A percentile compares a stretch with the other conserved stretches of the same genome.
Conservation (phyloP, 30 jellyfish, hydroid and myxozoan genomes). For the Aurelia sp. region DNA sequence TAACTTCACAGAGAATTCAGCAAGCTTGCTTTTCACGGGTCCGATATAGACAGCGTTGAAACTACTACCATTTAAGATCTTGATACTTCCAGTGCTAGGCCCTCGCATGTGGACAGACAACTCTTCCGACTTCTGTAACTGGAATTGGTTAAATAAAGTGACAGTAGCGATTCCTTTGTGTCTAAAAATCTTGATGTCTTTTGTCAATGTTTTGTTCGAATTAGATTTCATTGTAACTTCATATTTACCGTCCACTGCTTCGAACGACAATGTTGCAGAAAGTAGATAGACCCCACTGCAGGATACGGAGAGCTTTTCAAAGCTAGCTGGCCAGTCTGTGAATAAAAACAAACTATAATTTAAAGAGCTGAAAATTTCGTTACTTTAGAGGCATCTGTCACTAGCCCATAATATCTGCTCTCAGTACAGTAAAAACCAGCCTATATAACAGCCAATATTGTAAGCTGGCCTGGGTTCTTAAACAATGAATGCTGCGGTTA, state of each 20-base stretch:
- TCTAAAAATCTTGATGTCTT: neutral
- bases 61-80: slow-evolving; percentile 25
- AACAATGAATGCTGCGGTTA: no score
- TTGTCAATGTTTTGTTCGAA: slow-evolving; percentile 4
- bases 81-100: neutral
- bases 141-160: slow-evolving; percentile 9
- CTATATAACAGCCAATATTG: no score
- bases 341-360: neutral
- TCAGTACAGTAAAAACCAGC: no score
- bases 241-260: slow-evolving; percentile 26
- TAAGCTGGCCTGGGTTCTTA: no score
- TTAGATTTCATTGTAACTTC: slow-evolving; percentile 18
- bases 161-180: slow-evolving; percentile 37
- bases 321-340: neutral
- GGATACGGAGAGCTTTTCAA: slow-evolving; percentile 14
- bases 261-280: slow-evolving; percentile 20
- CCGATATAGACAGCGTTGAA: slow-evolving; percentile 50
- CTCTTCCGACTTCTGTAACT: slow-evolving; percentile 2
- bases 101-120: slow-evolving; percentile 8
- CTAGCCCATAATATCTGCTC: no score
- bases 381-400: no score
- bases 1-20: slow-evolving; percentile 37
- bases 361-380: no score
- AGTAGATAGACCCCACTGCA: slow-evolving; percentile 63
- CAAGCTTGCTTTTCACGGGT: neutral